These are phyloP conservation scores for Microctenopoma lineatum DNA, from an alignment of 2,797 vertebrate genomes.

Conservation along the genomic window DNA sequence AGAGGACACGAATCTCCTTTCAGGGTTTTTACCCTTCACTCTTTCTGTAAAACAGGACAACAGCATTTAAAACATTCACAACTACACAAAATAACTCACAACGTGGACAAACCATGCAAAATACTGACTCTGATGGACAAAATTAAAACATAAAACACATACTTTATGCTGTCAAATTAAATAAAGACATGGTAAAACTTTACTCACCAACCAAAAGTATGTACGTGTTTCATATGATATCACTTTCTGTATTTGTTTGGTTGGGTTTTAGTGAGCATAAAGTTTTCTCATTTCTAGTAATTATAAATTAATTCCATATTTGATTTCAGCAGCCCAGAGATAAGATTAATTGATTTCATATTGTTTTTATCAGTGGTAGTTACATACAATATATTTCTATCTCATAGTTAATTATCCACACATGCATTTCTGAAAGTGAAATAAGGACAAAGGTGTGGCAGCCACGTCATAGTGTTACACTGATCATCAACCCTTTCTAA, in stretches of 20 bases:
- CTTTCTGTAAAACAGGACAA: conserved; percentile 60
- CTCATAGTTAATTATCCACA: conserved; percentile 70
- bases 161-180: conserved; percentile 25
- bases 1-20: not conserved
- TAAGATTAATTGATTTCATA: not conserved
- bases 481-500: conserved; percentile 58
- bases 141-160: conserved; percentile 24
- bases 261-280: conserved; percentile 1
- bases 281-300: not conserved
- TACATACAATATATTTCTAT: conserved; percentile 81
- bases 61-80: conserved; percentile 22
- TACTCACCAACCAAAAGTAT: conserved; percentile 3
- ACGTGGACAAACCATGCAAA: conserved; percentile 48
- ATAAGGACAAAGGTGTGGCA: conserved; percentile 77
- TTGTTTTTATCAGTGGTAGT: conserved; percentile 67
- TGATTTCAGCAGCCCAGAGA: not conserved
- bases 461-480: conserved; percentile 68
- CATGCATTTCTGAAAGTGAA: conserved; percentile 77
- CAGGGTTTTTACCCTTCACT: conserved; percentile 48
- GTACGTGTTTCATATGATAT: conserved; percentile 18
- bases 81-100: conserved; percentile 28
- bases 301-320: conserved; percentile 4
- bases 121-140: conserved; percentile 24
- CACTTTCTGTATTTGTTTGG: not conserved
- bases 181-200: conserved; percentile 20